Evolutionary conservation across 2,888 invertebrate species (phyloP), one percentile per base, ranked within the genome.

Genomic region (Boloria selene): DNA sequence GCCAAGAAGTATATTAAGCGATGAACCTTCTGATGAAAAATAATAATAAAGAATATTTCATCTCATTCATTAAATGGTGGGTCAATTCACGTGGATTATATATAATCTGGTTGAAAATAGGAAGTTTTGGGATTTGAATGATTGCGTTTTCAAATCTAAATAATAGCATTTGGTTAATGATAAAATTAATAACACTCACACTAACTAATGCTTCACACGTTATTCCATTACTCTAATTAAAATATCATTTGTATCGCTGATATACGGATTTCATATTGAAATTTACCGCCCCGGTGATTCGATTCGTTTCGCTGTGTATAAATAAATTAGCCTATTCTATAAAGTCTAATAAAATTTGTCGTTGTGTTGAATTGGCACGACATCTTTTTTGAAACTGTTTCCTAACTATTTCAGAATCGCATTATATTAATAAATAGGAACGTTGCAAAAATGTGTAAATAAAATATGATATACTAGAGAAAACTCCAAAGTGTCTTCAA

Each of bases 241-340:
- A 59, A 49, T 49, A 38, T 59, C 49, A 49, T 38, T 49, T 49
- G 59, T 59, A 59, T 50, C 49, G 49, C 59, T 59, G 59, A 59
- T 59, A 59, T n/a, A 63, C 67, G 50, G 50, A 65, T 56, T 65
- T 70, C 67, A 60, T 62, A 66, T 67, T 67, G 59, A 64, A 63
- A 69, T 71, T 69, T 71, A 62, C 67, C 67, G 69, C 65, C 50
- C 62, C 60, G 60, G 42, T 53, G 38, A 47, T 64, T 67, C 61
- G 50, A 65, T 67, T 51, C 64, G 64, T 17, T 53, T 59, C 61
- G 60, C 61, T 56, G 42, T 55, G 22, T 49, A 51, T 66, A 56
- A 66, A 66, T 66, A 66, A 61, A 58, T 66, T 61, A 66, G 45
- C 56, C 13, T 16, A 55, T 55, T 55, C 22, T 45, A 56, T 53